phyloP scores from a whole-genome alignment of 2,113 vertebrate genomes.

The Pogonocichla stellata region DNA sequence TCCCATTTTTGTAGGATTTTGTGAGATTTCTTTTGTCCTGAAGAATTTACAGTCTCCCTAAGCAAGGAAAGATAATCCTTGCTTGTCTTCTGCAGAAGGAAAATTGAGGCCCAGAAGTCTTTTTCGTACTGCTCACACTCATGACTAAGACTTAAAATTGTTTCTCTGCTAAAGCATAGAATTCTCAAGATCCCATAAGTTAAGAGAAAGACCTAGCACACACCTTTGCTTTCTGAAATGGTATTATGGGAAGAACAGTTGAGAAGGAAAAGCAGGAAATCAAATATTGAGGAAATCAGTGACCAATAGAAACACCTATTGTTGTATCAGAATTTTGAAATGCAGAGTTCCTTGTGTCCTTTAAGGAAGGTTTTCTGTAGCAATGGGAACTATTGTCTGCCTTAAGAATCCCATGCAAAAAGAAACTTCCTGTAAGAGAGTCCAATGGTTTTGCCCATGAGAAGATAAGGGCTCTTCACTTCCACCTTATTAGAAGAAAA shows the following conservation, averaged over 20 bases:
- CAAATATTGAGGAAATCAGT: not conserved
- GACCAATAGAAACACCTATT: not conserved
- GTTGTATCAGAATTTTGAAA: not conserved
- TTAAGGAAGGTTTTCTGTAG: not conserved
- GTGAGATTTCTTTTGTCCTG: not conserved
- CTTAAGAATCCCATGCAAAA: not conserved
- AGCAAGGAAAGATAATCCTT: not conserved
- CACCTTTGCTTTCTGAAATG: not conserved
- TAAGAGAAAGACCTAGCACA: not conserved
- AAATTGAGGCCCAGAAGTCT: not conserved
- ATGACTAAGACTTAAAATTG: not conserved
- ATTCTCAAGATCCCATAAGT: not conserved
- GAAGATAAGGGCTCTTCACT: not conserved
- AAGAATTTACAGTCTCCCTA: not conserved
- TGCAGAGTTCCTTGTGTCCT: not conserved
- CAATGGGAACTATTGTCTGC: not conserved
- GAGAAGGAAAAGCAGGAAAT: not conserved
- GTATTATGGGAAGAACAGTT: not conserved
- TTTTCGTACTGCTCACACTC: fast-evolving
- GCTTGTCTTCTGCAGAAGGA: not conserved
- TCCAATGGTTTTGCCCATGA: not conserved
- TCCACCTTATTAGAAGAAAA: not conserved
- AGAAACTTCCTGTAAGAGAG: not conserved
- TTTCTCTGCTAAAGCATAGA: not conserved
- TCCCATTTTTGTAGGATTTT: not conserved